Evolutionary conservation across 2,888 invertebrate genomes (phyloP).

Genomic region (Campoplex nolae): DNA sequence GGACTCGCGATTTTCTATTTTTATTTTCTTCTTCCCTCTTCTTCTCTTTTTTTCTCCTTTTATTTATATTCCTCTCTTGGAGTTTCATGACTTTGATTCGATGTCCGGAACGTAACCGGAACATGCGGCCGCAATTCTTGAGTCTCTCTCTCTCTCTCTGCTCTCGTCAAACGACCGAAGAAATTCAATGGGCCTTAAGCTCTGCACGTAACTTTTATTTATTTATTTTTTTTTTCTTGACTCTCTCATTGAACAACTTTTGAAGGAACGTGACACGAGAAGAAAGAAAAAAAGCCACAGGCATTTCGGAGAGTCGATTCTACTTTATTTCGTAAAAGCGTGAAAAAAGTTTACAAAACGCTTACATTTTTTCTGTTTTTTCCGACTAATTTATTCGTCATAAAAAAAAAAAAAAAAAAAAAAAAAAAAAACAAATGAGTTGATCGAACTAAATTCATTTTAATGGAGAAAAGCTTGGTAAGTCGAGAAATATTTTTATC

Average conservation of each 20-base stretch:
- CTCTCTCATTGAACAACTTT: conserved; percentile 21
- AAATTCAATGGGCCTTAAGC: conserved; percentile 51
- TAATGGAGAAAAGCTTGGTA: no score
- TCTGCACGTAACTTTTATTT: conserved; percentile 3
- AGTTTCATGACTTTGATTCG: conserved; percentile 33
- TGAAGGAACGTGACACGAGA: conserved; percentile 56
- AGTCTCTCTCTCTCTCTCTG: conserved; percentile 3
- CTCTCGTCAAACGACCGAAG: conserved; percentile 26
- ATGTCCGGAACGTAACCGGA: conserved; percentile 66
- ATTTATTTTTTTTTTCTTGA: not conserved
- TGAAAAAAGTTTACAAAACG: conserved; percentile 24
- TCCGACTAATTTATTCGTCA: not conserved
- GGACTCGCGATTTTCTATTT: conserved; percentile 37
- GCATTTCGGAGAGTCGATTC: conserved; percentile 24
- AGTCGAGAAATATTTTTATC: no score
- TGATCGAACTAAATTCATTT: no score
- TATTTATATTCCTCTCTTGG: conserved; percentile 10
- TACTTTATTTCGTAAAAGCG: conserved; percentile 30
- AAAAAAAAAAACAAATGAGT: no score
- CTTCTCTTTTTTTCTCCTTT: not conserved
- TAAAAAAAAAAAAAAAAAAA: not conserved
- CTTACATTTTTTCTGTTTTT: not conserved
- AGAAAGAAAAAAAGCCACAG: conserved; percentile 40
- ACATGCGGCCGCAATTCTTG: conserved; percentile 55
- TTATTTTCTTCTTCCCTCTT: conserved; percentile 8